Percentiles rank a stretch among this genome's conserved stretches.
Evolutionary conservation across 2,113 vertebrate genomes (phyloP).

Genomic region (Numenius arquata): DNA sequence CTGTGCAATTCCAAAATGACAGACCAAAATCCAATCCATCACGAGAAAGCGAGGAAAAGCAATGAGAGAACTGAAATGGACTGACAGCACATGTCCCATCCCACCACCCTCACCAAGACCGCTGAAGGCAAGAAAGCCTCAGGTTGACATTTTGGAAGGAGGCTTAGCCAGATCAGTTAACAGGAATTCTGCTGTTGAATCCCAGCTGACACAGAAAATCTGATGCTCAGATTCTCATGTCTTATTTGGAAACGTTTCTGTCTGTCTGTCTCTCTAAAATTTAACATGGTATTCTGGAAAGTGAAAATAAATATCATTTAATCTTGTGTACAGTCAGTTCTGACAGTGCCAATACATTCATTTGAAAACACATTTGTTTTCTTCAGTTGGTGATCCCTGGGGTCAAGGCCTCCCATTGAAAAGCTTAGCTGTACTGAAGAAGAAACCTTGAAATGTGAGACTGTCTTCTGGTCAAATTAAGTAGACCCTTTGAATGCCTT

Average conservation of each 20-base stretch:
- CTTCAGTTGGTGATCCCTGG: conserved; percentile 44
- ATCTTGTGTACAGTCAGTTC: conserved; percentile 49
- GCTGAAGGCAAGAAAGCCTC: background rate
- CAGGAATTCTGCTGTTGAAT: conserved; percentile 1
- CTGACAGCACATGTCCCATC: accelerated
- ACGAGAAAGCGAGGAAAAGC: background rate
- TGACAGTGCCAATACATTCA: conserved; percentile 53
- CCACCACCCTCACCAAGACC: background rate
- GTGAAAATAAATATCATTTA: conserved; percentile 56
- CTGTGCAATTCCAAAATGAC: background rate
- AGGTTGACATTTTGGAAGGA: background rate
- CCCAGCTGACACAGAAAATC: background rate
- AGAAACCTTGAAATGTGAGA: conserved; percentile 65
- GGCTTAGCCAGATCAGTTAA: conserved; percentile 14
- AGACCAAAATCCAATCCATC: background rate
- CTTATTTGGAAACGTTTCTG: conserved; percentile 27
- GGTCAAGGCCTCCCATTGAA: conserved; percentile 62
- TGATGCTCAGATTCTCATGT: conserved; percentile 25
- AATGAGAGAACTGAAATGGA: background rate
- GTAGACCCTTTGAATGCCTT: conserved; percentile 55
- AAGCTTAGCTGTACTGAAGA: conserved; percentile 60
- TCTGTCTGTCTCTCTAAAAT: conserved; percentile 31
- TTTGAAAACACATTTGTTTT: conserved; percentile 61
- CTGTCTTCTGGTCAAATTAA: conserved; percentile 54
- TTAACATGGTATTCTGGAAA: conserved; percentile 32